phyloP scores from a whole-genome alignment of 2,888 invertebrate genomes.

The Tachina grossa region DNA sequence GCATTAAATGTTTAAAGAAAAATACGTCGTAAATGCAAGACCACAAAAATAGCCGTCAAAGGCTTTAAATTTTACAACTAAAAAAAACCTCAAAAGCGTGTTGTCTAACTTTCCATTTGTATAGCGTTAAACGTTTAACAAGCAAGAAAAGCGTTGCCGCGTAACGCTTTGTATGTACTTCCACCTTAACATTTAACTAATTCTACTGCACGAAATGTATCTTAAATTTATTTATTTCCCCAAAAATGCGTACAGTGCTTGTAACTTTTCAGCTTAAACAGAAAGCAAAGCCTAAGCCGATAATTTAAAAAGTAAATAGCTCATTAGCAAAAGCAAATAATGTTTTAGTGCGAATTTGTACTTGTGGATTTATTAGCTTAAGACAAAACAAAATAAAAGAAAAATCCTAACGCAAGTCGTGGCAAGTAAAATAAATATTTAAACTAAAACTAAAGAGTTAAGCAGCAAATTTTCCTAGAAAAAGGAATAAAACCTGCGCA shows the following conservation, averaged over 20 bases:
- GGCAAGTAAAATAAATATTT: neutral
- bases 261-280: neutral
- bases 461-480: conserved; percentile 6
- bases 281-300: conserved; percentile 20
- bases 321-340: conserved; percentile 40
- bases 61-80: too few relatives aligned
- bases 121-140: too few relatives aligned
- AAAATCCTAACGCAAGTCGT: neutral
- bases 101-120: too few relatives aligned
- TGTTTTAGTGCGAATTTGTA: conserved; percentile 14
- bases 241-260: neutral
- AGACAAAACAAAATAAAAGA: neutral
- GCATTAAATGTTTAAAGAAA: too few relatives aligned
- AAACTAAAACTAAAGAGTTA: conserved; percentile 30
- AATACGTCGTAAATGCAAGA: too few relatives aligned
- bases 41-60: too few relatives aligned
- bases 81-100: too few relatives aligned
- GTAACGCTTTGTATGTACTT: too few relatives aligned
- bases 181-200: too few relatives aligned
- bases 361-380: neutral
- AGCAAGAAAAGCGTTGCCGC: too few relatives aligned
- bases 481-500: neutral
- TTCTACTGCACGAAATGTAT: too few relatives aligned
- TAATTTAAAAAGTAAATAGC: conserved; percentile 14
- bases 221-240: neutral